phyloP scores from a whole-genome alignment of 2,797 vertebrate genomes.

The Pitangus sulphuratus region DNA sequence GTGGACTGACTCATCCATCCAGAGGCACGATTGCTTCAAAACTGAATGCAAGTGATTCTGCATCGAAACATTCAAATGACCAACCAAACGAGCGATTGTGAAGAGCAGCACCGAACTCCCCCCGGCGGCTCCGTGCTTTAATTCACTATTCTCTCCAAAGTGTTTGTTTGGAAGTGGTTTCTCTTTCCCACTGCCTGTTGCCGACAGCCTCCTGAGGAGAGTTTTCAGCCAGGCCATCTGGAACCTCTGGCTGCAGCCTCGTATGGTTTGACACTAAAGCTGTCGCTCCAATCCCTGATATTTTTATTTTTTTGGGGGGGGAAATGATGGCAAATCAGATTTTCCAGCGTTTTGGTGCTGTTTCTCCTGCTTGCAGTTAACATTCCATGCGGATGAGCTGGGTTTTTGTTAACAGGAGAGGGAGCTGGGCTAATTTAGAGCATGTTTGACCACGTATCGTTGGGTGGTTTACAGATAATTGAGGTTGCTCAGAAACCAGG shows the following conservation, averaged over 20 bases:
- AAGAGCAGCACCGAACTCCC: not conserved
- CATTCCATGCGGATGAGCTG: not conserved
- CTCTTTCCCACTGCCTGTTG: not conserved
- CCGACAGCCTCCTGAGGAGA: not conserved
- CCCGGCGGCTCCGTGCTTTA: not conserved
- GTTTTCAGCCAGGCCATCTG: not conserved
- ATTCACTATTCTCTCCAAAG: not conserved
- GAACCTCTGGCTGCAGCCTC: not conserved
- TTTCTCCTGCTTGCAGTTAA: not conserved
- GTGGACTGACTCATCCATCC: not conserved
- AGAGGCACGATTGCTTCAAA: not conserved
- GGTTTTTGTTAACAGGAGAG: not conserved
- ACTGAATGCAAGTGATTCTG: not conserved
- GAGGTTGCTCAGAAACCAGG: not conserved
- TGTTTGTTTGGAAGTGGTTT: not conserved
- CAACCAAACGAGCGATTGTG: not conserved
- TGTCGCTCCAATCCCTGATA: constrained; percentile 19
- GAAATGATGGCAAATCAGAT: constrained; percentile 31
- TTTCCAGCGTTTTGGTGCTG: constrained; percentile 7
- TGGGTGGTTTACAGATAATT: not conserved
- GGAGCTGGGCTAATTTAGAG: not conserved
- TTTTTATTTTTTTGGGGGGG: constrained; percentile 1
- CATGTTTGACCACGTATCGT: not conserved
- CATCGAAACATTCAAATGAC: not conserved
- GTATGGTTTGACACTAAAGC: constrained; percentile 2